These are phyloP conservation scores for Aurelia coerulea DNA, from an alignment of 30 jellyfish, hydroid and myxozoan species.

Conservation along the genomic window DNA sequence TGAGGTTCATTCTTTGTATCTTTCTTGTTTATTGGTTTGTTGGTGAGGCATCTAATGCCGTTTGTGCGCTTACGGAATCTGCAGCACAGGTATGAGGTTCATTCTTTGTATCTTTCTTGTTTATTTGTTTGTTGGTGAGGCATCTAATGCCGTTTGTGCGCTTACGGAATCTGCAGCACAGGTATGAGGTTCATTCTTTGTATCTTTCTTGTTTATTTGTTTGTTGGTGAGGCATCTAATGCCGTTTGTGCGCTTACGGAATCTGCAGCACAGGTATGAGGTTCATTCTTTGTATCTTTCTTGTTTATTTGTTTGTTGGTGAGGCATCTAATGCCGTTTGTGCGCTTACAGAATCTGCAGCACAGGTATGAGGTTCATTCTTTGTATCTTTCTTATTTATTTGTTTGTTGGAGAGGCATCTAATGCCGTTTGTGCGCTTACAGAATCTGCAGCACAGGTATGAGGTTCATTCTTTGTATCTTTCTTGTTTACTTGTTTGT, in stretches of 20 bases:
- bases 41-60: conserved; percentile 95
- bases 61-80: conserved; percentile 94
- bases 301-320: no score
- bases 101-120: no score
- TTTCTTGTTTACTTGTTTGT: no score
- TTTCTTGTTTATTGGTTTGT: conserved; percentile 7
- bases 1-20: no score
- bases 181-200: no score
- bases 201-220: no score
- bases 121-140: conserved; percentile 25
- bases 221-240: conserved; percentile 92
- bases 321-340: conserved; percentile 97
- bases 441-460: conserved; percentile 99
- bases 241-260: conserved; percentile 97
- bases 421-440: conserved; percentile 94
- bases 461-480: no score
- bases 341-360: conserved; percentile 96
- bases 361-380: conserved; percentile 70
- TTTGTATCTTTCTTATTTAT: no score
- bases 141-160: conserved; percentile 97
- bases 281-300: no score
- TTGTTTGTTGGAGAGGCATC: conserved; percentile 70
- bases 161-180: conserved; percentile 99
- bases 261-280: conserved; percentile 95
- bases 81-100: conserved; percentile 88